phyloP scores from a whole-genome alignment of 2,888 invertebrate species.

The Acrobasis consociella region DNA sequence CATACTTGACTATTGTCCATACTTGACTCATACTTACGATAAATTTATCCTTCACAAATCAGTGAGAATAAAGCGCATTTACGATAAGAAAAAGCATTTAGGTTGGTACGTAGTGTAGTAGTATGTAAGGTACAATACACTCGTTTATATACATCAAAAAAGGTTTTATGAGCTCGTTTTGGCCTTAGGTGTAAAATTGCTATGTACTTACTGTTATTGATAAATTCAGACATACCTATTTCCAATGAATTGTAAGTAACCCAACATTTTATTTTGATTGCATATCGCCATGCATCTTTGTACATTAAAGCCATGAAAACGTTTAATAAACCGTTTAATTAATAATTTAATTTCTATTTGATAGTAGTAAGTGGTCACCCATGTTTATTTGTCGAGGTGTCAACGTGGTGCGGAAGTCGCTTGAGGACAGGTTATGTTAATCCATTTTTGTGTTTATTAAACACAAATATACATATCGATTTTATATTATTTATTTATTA shows the following conservation, averaged over 20 bases:
- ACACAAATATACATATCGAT: no score
- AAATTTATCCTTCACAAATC: not conserved
- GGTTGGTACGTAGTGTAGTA: no score
- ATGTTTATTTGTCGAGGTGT: not conserved
- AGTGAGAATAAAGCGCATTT: constrained; percentile 7
- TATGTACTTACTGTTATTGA: not conserved
- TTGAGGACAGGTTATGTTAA: not conserved
- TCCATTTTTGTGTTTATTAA: not conserved
- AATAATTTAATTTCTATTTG: not conserved
- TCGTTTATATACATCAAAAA: not conserved
- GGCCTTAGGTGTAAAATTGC: constrained; percentile 5
- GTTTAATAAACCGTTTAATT: not conserved
- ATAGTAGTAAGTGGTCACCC: no score
- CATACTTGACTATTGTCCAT: no score
- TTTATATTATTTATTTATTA: no score
- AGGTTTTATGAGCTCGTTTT: not conserved
- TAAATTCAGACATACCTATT: not conserved
- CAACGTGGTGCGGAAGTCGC: not conserved
- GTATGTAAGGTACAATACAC: not conserved
- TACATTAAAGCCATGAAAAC: not conserved
- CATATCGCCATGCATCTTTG: not conserved
- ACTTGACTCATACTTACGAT: not conserved
- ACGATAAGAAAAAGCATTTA: not conserved
- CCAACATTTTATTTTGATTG: no score
- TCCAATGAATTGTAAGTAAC: no score